phyloP scores from a whole-genome alignment of 2,113 vertebrate species.

The Carlito syrichta region DNA sequence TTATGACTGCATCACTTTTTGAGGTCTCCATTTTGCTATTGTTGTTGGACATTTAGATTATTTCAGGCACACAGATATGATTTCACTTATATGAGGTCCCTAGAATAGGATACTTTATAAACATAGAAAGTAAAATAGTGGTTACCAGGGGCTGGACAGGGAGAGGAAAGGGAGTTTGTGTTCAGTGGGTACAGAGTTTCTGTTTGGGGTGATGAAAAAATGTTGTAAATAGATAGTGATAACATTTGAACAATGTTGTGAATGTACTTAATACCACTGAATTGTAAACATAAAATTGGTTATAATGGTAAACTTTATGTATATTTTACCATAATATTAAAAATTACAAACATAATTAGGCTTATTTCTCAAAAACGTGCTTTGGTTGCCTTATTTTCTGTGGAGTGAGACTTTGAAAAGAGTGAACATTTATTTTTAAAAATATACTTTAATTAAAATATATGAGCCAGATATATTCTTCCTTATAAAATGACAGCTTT shows the following conservation, averaged over 20 bases:
- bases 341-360: background rate
- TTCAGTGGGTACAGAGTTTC: background rate
- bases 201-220: background rate
- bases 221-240: background rate
- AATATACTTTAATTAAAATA: background rate
- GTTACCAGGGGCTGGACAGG: background rate
- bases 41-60: background rate
- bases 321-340: background rate
- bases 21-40: background rate
- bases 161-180: background rate
- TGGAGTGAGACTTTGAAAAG: background rate
- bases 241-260: background rate
- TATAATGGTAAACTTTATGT: background rate
- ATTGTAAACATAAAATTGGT: background rate
- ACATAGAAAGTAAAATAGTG: background rate
- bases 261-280: background rate
- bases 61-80: background rate
- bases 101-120: background rate
- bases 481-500: conserved; percentile 7
- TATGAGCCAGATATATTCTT: conserved; percentile 13
- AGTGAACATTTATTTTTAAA: background rate
- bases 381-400: background rate
- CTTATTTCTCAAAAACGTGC: background rate
- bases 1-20: background rate
- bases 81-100: background rate